phyloP scores from a whole-genome alignment of 1,140 invertebrate species.

The Glossosoma conforme region DNA sequence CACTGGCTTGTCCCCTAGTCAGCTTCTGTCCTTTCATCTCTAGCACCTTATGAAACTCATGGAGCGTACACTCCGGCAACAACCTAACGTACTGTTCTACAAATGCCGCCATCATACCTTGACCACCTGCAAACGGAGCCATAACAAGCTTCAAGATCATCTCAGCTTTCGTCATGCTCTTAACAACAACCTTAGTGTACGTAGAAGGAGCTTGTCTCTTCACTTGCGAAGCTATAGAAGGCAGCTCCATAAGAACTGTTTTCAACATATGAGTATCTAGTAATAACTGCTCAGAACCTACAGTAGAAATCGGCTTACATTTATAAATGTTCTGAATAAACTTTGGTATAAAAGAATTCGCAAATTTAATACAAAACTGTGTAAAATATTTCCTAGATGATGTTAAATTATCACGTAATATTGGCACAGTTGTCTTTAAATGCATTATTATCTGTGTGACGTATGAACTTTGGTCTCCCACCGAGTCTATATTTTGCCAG shows the following conservation, averaged over 20 bases:
- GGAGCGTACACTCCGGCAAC: conserved; percentile 81
- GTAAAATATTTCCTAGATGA: conserved; percentile 97
- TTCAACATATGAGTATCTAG: conserved; percentile 97
- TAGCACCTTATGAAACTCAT: conserved; percentile 92
- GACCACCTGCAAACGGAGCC: conserved; percentile 83
- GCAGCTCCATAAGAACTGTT: conserved; percentile 91
- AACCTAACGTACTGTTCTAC: conserved; percentile 88
- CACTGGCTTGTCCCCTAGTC: conserved; percentile 35
- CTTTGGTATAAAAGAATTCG: conserved; percentile 92
- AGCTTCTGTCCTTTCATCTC: conserved; percentile 87
- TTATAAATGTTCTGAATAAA: conserved; percentile 91
- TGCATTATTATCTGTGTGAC: conserved; percentile 86
- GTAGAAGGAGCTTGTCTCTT: conserved; percentile 81
- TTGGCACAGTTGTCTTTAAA: conserved; percentile 82
- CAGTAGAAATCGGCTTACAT: conserved; percentile 88
- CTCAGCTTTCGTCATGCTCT: conserved; percentile 97
- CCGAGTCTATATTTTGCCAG: conserved; percentile 88
- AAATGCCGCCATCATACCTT: conserved; percentile 60
- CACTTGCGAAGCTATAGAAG: conserved; percentile 85
- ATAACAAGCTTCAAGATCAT: conserved; percentile 98
- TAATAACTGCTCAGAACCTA: conserved; percentile 94
- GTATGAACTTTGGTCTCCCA: conserved; percentile 96
- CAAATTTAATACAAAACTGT: conserved; percentile 95
- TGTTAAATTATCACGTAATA: conserved; percentile 86
- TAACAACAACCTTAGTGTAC: conserved; percentile 84